Conservation (phyloP, 1,140 invertebrate species). For the Portunus trituberculatus region DNA sequence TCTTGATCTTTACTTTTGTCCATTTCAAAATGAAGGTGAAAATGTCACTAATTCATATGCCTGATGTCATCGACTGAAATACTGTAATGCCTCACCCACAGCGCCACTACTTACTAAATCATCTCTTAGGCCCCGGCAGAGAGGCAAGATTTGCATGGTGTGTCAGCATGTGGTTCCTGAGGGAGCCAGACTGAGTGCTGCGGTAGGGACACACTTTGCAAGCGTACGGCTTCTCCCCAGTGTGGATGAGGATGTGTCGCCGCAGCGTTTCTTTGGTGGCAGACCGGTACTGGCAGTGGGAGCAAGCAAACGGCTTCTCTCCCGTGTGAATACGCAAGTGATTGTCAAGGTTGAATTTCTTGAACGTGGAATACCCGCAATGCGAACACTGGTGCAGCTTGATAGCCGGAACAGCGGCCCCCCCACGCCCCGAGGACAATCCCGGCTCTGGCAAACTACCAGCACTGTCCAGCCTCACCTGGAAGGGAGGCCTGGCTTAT, state of each 20-base stretch:
- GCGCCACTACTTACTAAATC: neutral
- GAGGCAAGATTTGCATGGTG: neutral
- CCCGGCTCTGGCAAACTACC: slow-evolving; percentile 29
- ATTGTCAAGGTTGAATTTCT: slow-evolving; percentile 57
- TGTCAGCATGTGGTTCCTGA: slow-evolving; percentile 37
- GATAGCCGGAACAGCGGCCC: neutral
- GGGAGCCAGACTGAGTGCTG: slow-evolving; percentile 38
- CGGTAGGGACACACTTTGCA: slow-evolving; percentile 42
- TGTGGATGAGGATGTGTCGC: slow-evolving; percentile 46
- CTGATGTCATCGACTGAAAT: too few species aligned
- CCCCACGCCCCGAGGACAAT: neutral
- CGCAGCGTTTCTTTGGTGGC: slow-evolving; percentile 41
- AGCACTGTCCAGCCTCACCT: slow-evolving; percentile 55
- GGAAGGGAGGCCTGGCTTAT: slow-evolving; percentile 52
- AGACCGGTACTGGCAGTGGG: slow-evolving; percentile 44
- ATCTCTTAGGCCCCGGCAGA: neutral
- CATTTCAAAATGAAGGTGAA: too few species aligned
- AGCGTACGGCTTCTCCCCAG: slow-evolving; percentile 43
- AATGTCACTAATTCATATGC: too few species aligned
- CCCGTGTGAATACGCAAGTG: slow-evolving; percentile 53
- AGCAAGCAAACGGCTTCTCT: slow-evolving; percentile 50
- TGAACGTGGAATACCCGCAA: slow-evolving; percentile 39
- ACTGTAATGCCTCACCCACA: neutral
- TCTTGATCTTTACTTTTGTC: too few species aligned
- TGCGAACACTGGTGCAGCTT: slow-evolving; percentile 45